Conservation (phyloP, 2,113 vertebrate species). For the Thunnus maccoyii region DNA sequence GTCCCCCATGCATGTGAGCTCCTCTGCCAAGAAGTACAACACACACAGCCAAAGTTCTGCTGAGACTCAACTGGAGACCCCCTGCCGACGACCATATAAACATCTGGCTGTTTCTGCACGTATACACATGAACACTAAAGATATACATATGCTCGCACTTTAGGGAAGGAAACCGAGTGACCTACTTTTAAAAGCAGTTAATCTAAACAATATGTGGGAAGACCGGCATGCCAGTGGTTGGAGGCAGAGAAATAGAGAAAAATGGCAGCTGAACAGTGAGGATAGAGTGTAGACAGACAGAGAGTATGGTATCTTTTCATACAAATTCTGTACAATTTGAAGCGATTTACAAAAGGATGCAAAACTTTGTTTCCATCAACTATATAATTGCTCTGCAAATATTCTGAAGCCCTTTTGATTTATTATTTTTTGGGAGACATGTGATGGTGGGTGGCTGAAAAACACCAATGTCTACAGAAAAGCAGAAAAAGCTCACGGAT, state of each 20-base stretch:
- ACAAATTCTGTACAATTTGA: background rate
- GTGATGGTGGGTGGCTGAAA: no score
- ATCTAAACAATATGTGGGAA: conserved; percentile 66
- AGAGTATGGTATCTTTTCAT: background rate
- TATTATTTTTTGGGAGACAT: no score
- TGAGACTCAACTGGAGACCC: conserved; percentile 33
- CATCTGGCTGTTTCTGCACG: conserved; percentile 50
- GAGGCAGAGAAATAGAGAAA: background rate
- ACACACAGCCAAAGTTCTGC: conserved; percentile 64
- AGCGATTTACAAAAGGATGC: background rate
- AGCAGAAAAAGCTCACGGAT: background rate
- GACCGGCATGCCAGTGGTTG: background rate
- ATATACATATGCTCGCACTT: conserved; percentile 22
- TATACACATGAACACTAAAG: conserved; percentile 7
- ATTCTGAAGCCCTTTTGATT: background rate
- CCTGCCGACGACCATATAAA: conserved; percentile 53
- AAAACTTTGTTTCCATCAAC: no score
- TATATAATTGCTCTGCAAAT: background rate
- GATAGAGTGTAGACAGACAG: background rate
- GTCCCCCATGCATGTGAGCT: conserved; percentile 12
- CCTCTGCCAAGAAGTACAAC: conserved; percentile 45
- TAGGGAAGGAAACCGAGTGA: conserved; percentile 31
- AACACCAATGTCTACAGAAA: background rate
- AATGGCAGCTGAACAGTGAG: background rate
- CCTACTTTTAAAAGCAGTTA: conserved; percentile 53